Evolutionary conservation across 2,113 vertebrate species (phyloP).

Genomic region (Lipotes vexillifer): DNA sequence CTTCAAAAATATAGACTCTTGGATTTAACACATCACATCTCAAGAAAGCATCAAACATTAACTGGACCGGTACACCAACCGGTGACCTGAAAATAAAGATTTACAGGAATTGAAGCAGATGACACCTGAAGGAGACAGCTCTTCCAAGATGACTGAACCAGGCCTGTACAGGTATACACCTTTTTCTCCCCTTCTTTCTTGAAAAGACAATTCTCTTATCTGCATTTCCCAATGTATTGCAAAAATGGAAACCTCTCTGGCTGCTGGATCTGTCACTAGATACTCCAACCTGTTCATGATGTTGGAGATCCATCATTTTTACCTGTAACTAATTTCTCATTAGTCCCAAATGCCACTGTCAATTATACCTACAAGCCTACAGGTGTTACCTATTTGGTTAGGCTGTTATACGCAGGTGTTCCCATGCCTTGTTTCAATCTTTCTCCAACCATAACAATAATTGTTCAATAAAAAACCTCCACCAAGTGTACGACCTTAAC

Average conservation of each 20-base stretch:
- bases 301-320: not conserved
- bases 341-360: no score
- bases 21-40: not conserved
- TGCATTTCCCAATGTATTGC: not conserved
- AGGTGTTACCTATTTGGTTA: no score
- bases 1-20: not conserved
- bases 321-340: not conserved
- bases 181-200: not conserved
- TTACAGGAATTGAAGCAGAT: not conserved
- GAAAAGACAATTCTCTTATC: not conserved
- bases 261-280: not conserved
- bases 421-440: no score
- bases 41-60: not conserved
- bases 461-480: no score
- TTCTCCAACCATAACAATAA: no score
- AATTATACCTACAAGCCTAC: no score
- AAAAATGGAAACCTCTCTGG: not conserved
- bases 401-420: no score
- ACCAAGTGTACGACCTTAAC: not conserved
- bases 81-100: not conserved
- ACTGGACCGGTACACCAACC: not conserved
- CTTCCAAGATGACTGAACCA: not conserved
- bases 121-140: not conserved
- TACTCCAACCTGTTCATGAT: not conserved
- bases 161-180: not conserved